Base-by-base conservation (phyloP, 2,888 invertebrate genomes). In the Drosophila anomalipes region DNA sequence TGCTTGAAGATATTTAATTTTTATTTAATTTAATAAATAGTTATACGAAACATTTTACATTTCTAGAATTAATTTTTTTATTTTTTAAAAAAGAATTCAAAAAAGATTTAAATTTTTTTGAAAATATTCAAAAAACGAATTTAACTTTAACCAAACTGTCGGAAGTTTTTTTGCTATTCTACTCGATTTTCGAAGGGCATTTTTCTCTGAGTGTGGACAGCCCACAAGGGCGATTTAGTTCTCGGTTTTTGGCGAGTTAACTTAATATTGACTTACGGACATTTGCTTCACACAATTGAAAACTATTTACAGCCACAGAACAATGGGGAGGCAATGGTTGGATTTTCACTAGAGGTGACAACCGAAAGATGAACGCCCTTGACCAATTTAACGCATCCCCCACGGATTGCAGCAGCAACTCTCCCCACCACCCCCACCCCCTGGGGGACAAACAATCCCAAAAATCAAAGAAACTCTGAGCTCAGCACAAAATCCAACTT, bases 211-310 rank as follows among this genome's bases (percentile, higher is more conserved):
- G n/a, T 57, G 56, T 44, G 49, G 75, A 69, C 81, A 88, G 65
- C 9, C 70, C 75, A 41, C 52, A 70, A 77, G 77, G 72, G 74
- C 66, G 56, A 56, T 57, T 75, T 74, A 79, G 75, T 58, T 19
- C 30, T 57, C 26, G 76, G 59, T 69, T 72, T 61, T 74, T 58
- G 44, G 63, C 54, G 69, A 77, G 76, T 73, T 84, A 78, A 84
- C 84, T 84, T 82, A 82, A 89, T 89, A 82, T 84, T 84, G 84
- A 78, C 87, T 79, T 78, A 77, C 49, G 35, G 62, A 35, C 64
- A 68, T 74, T 83, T 79, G 57, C 66, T 52, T 77, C 58, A 54
- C 73, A 74, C 84, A 84, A 75, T 77, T 82, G 85, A 75, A 80
- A 80, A 86, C 85, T 86, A 86, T 87, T 80, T 77, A 77, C 60